Percentiles rank a stretch among this genome's conserved stretches.
Evolutionary conservation across 2,888 invertebrate genomes (phyloP).

Genomic region (Mantis religiosa): DNA sequence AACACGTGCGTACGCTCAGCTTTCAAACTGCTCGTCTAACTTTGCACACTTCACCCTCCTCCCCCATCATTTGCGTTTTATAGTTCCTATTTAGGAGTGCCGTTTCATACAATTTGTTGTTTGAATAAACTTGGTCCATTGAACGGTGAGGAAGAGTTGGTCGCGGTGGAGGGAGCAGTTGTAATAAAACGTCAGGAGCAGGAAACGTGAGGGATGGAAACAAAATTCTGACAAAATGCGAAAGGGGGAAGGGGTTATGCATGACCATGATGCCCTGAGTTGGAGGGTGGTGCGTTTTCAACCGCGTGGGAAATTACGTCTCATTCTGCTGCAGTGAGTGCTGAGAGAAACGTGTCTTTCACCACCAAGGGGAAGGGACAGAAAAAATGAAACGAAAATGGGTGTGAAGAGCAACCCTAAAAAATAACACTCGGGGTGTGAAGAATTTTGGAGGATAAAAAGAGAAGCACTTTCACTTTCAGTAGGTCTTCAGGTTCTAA

Average conservation of each 20-base stretch:
- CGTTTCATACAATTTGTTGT: neutral
- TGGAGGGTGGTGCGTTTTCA: neutral
- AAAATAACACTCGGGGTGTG: neutral
- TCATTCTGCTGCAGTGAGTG: neutral
- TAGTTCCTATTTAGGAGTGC: neutral
- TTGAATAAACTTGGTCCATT: neutral
- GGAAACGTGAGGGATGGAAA: neutral
- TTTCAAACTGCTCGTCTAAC: neutral
- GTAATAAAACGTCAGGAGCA: neutral
- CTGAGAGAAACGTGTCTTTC: neutral
- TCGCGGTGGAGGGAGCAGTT: neutral
- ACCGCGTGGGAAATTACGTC: neutral
- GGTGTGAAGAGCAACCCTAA: neutral
- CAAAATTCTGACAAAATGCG: neutral
- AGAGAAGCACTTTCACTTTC: no score
- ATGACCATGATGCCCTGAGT: neutral
- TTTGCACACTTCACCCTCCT: neutral
- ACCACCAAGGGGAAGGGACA: neutral
- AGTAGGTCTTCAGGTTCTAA: no score
- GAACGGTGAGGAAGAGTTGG: neutral
- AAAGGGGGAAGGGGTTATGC: neutral
- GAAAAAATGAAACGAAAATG: neutral
- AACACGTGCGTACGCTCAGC: neutral
- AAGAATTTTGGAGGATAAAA: neutral
- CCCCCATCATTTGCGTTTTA: neutral